Conservation (phyloP, 2,888 invertebrate species). For the Drosophila merina region DNA sequence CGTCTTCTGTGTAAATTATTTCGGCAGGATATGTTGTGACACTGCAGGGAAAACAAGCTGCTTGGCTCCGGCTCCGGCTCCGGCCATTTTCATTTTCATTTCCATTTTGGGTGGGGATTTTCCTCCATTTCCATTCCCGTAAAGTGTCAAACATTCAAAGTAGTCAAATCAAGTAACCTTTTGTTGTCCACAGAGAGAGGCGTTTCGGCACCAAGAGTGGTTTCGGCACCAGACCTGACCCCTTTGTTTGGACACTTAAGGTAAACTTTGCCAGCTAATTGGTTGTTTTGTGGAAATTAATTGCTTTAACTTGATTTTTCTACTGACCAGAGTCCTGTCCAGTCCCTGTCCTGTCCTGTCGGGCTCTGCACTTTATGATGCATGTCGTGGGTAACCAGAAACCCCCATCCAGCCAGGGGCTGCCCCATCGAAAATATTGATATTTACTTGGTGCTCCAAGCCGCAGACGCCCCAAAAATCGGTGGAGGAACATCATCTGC, state of each 20-base stretch:
- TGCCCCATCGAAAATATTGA: constrained; percentile 58
- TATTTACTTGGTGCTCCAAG: constrained; percentile 67
- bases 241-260: constrained; percentile 82
- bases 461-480: constrained; percentile 56
- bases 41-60: constrained; percentile 77
- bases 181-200: constrained; percentile 61
- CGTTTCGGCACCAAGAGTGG: constrained; percentile 1
- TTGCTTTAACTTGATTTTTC: constrained; percentile 83
- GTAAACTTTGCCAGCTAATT: constrained; percentile 83
- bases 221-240: constrained; percentile 26
- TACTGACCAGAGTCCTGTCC: constrained; percentile 37
- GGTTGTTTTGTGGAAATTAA: constrained; percentile 84
- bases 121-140: constrained; percentile 48
- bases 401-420: not conserved
- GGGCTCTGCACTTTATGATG: constrained; percentile 71
- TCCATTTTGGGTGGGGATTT: too few species aligned
- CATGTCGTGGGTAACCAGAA: constrained; percentile 51
- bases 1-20: constrained; percentile 67
- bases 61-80: constrained; percentile 44
- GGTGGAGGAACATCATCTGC: not conserved
- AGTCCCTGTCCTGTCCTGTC: constrained; percentile 2
- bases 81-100: constrained; percentile 8
- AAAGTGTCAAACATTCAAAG: constrained; percentile 83
- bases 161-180: constrained; percentile 83
- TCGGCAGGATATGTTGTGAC: constrained; percentile 79